These are phyloP conservation scores for Scaptomyza cyrtandrae DNA, from an alignment of 2,888 invertebrate genomes.

Conservation along the genomic window DNA sequence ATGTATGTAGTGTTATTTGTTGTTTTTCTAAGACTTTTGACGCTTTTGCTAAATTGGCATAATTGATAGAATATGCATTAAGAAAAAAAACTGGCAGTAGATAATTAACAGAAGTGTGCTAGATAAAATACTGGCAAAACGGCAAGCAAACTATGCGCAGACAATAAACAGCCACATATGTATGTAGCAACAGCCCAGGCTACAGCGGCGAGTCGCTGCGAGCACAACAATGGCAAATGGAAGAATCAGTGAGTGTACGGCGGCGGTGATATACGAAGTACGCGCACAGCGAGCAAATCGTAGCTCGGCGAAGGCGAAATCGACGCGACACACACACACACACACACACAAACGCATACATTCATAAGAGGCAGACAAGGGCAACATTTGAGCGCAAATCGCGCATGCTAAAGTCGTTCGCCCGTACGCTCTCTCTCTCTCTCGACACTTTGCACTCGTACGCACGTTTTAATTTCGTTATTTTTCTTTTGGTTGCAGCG, in stretches of 20 bases:
- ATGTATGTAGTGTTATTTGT: slow-evolving; percentile 8
- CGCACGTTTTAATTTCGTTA: slow-evolving; percentile 55
- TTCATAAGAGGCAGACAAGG: slow-evolving; percentile 24
- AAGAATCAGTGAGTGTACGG: slow-evolving; percentile 55
- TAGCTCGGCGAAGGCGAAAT: slow-evolving; percentile 52
- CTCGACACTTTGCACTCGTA: slow-evolving; percentile 50
- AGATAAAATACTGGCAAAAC: slow-evolving; percentile 39
- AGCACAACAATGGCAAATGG: slow-evolving; percentile 46
- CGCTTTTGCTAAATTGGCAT: slow-evolving; percentile 39
- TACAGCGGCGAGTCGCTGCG: slow-evolving; percentile 34
- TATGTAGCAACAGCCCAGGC: slow-evolving; percentile 22
- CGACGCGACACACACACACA: slow-evolving; percentile 39
- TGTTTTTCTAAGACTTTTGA: slow-evolving; percentile 28
- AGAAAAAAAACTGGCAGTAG: slow-evolving; percentile 19
- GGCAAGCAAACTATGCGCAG: slow-evolving; percentile 37
- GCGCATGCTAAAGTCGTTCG: slow-evolving; percentile 29
- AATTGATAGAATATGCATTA: slow-evolving; percentile 32
- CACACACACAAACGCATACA: slow-evolving; percentile 30
- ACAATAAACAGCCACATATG: slow-evolving; percentile 11
- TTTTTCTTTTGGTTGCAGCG: slow-evolving; percentile 41
- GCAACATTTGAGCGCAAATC: slow-evolving; percentile 45
- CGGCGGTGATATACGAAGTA: slow-evolving; percentile 45
- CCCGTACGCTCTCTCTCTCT: slow-evolving; percentile 25
- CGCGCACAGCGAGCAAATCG: slow-evolving; percentile 42
- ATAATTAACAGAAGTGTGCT: slow-evolving; percentile 38